A percentile compares a stretch with the other conserved stretches of the same genome.
These are phyloP conservation scores for Drosophila kikkawai DNA, from an alignment of 1,140 invertebrate genomes.

Conservation along the genomic window DNA sequence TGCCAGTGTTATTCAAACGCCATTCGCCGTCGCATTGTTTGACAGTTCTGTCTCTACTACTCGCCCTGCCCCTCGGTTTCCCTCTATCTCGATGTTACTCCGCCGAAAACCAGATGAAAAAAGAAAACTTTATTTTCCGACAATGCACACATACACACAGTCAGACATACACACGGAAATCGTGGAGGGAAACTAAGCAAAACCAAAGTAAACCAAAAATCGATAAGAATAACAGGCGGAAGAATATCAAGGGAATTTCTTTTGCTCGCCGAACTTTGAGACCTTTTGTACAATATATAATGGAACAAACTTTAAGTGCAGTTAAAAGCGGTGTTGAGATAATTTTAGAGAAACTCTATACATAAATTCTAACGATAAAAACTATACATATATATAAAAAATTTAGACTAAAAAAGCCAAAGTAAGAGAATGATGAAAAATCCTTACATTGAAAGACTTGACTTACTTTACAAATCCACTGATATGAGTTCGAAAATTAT, in stretches of 20 bases:
- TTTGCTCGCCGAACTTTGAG: constrained; percentile 2
- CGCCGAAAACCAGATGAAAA: constrained; percentile 38
- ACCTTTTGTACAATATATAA: constrained; percentile 5
- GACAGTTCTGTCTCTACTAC: constrained; percentile 53
- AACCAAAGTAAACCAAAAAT: constrained; percentile 68
- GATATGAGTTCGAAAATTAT: neutral
- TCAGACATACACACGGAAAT: constrained; percentile 1
- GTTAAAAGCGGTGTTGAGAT: neutral
- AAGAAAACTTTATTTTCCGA: constrained; percentile 48
- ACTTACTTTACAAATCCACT: neutral
- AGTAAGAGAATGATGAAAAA: no score
- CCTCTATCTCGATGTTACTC: constrained; percentile 1
- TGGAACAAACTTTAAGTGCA: constrained; percentile 4
- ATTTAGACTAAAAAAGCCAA: no score
- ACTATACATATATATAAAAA: neutral
- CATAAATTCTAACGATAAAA: neutral
- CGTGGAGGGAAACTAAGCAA: constrained; percentile 43
- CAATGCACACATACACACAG: constrained; percentile 11
- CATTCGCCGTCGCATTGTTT: constrained; percentile 73
- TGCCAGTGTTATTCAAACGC: constrained; percentile 76
- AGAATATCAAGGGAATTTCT: constrained; percentile 29
- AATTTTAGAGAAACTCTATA: neutral
- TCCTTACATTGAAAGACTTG: no score
- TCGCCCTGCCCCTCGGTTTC: constrained; percentile 9
- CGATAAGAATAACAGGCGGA: constrained; percentile 70